Evolutionary conservation across 2,888 invertebrate genomes (phyloP).

Genomic region (Andrena haemorrhoa): DNA sequence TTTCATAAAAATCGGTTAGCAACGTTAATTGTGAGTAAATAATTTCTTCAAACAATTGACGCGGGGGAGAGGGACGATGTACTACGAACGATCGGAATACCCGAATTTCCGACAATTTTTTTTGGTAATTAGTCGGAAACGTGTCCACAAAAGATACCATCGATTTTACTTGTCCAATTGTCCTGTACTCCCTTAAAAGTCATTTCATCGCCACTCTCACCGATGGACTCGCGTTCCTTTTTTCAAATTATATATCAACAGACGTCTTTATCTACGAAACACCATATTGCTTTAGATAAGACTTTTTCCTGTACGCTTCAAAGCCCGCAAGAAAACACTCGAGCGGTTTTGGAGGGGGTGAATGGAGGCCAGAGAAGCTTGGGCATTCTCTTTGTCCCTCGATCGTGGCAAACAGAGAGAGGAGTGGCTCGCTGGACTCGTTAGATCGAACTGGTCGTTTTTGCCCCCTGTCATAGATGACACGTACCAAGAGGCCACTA

Average conservation of each 20-base stretch:
- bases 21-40: no score
- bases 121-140: no score
- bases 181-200: no score
- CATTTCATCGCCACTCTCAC: neutral
- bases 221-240: neutral
- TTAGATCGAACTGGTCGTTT: conserved; percentile 66
- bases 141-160: no score
- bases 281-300: conserved; percentile 34
- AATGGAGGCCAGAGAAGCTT: neutral
- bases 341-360: neutral
- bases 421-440: conserved; percentile 64
- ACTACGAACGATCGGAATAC: no score
- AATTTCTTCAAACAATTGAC: no score
- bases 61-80: no score
- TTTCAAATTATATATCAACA: conserved; percentile 9
- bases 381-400: neutral
- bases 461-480: conserved; percentile 70
- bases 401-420: conserved; percentile 14
- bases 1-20: no score
- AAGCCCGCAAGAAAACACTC: conserved; percentile 33
- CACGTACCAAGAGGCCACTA: conserved; percentile 69
- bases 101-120: no score
- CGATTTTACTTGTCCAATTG: no score
- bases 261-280: neutral
- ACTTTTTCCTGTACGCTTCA: neutral